Percentiles rank a stretch among this genome's conserved stretches.
phyloP scores from a whole-genome alignment of 2,113 vertebrate genomes.

The Regulus satrapa region DNA sequence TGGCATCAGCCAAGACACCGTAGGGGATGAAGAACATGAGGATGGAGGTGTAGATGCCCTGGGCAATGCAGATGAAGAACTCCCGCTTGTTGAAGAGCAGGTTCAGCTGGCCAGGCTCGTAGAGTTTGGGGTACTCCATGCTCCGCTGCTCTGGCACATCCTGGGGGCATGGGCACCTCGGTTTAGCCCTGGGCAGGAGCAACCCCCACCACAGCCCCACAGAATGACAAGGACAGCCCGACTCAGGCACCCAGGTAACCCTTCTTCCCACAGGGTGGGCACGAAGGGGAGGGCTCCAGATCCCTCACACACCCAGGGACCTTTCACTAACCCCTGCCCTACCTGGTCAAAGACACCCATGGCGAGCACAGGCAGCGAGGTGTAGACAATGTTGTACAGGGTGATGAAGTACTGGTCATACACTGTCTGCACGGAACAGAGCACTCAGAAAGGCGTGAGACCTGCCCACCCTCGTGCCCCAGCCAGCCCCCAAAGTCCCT shows the following conservation, averaged over 20 bases:
- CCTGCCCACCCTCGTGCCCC: fast-evolving
- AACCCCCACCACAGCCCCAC: background rate
- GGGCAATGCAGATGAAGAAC: slow-evolving; percentile 95
- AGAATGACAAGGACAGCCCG: background rate
- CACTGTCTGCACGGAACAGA: slow-evolving; percentile 77
- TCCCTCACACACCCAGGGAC: background rate
- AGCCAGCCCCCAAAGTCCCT: background rate
- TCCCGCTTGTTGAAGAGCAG: slow-evolving; percentile 97
- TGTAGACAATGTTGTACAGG: slow-evolving; percentile 95
- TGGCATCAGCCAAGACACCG: slow-evolving; percentile 77
- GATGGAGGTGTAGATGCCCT: slow-evolving; percentile 92
- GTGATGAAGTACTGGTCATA: slow-evolving; percentile 98
- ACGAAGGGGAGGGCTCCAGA: background rate
- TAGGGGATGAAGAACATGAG: slow-evolving; percentile 94
- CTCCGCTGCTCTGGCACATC: slow-evolving; percentile 91
- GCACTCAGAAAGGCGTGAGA: background rate
- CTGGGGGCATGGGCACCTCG: slow-evolving; percentile 48
- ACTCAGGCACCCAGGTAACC: background rate
- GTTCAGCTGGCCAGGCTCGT: slow-evolving; percentile 93
- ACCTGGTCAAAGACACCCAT: slow-evolving; percentile 98
- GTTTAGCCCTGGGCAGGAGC: background rate
- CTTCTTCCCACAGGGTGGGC: background rate
- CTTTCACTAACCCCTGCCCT: background rate
- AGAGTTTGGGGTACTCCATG: slow-evolving; percentile 92
- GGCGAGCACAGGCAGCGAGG: slow-evolving; percentile 92